Evolutionary conservation across 2,888 invertebrate species (phyloP), one percentile per base, ranked within the genome.

Genomic region (Harpagoxenus sublaevis): DNA sequence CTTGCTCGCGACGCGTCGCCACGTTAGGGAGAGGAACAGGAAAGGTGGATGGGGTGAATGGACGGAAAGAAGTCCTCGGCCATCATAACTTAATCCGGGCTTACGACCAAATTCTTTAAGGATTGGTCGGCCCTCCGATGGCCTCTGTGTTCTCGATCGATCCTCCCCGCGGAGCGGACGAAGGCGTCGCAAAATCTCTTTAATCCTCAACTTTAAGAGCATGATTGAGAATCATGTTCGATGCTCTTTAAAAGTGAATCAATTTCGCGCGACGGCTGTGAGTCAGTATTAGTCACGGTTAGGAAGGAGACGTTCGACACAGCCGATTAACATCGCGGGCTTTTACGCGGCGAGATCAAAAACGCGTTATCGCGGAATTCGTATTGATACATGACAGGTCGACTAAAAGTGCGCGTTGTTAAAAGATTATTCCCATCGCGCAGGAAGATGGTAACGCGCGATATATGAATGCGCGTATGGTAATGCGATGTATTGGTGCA

Each of bases 1-100:
- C 53, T 82, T 39, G 63, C 77, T 31, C 77, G 68, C 83, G 66
- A 66, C 60, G 75, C 75, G 53, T 70, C 84, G 53, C 70, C 60
- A 63, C 82, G 35, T 82, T 60, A 18, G 28, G 63, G 3, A 60
- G 48, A 28, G 51, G 62, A 23, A 63, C 48, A 15, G 57, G 48
- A 62, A 57, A 55, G 31, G 70, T 45, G 53, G 57, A 81, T 23
- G 48, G 66, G 77, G 68, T 71, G 79, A 79, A 79, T 12, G 71
- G 60, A 83, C 55, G 39, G 42, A 42, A 70, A 77, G 83, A 84
- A 86, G 78, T 63, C 73, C 68, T 60, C 70, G 71, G 51, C 84
- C 86, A 70, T 90, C 90, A 88, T 90, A 90, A 90, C 90, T 90
- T 90, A 90, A 90, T 90, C 90, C 90, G 45, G 87, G 82, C 89